phyloP scores from a whole-genome alignment of 2,113 vertebrate species.

The Larimichthys polyactis region DNA sequence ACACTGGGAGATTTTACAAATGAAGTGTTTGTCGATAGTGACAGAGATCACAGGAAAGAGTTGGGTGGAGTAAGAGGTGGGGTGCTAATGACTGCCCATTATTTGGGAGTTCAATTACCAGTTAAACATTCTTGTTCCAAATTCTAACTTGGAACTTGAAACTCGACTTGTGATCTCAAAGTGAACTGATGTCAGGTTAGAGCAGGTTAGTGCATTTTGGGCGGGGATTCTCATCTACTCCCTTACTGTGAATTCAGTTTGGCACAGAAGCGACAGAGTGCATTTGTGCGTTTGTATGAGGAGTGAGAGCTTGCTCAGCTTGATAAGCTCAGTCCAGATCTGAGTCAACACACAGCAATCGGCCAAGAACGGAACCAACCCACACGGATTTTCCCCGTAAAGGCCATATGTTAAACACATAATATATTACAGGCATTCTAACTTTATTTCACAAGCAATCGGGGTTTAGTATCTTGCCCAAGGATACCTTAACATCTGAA shows the following conservation, averaged over 20 bases:
- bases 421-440: too few species aligned
- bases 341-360: constrained; percentile 24
- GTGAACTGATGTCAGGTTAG: neutral
- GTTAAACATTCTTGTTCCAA: too few species aligned
- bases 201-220: neutral
- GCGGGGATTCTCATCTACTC: neutral
- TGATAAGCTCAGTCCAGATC: constrained; percentile 17
- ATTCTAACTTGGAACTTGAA: too few species aligned
- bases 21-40: neutral
- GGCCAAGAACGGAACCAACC: neutral
- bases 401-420: neutral
- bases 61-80: neutral
- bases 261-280: neutral
- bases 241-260: neutral
- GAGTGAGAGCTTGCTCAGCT: neutral
- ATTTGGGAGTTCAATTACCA: neutral
- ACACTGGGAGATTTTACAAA: constrained; percentile 18
- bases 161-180: too few species aligned
- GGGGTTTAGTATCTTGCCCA: too few species aligned
- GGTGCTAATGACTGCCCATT: neutral
- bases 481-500: too few species aligned
- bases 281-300: neutral
- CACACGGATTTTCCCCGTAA: neutral
- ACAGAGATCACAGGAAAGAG: neutral
- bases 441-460: too few species aligned